A percentile compares a stretch with the other conserved stretches of the same genome.
Conservation (phyloP, 64 coral and sea anemone genomes). For the Montipora capricornis region DNA sequence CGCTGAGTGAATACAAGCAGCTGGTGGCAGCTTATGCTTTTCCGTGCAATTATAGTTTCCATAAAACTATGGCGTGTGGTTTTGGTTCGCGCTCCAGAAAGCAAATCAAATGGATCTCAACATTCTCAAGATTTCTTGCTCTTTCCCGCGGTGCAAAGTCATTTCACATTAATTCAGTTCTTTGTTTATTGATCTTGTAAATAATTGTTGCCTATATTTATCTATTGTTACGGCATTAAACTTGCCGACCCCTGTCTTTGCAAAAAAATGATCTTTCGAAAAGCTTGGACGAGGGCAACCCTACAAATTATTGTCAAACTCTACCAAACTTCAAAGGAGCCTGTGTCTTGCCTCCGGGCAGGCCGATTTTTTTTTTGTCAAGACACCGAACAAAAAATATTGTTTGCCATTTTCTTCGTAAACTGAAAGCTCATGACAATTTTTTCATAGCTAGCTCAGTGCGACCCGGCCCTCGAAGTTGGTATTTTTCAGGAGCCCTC, state of each 20-base stretch:
- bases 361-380: no score
- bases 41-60: neutral
- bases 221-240: neutral
- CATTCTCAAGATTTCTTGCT: neutral
- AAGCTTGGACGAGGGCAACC: no score
- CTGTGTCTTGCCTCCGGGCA: no score
- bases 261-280: neutral
- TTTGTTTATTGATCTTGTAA: slow-evolving; percentile 12
- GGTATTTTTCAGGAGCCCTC: no score
- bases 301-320: no score
- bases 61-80: neutral
- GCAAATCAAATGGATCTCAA: neutral
- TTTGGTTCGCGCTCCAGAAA: neutral
- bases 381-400: no score
- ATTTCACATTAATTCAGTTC: neutral
- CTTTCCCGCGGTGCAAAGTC: neutral
- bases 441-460: no score
- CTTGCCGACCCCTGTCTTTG: neutral
- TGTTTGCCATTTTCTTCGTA: no score
- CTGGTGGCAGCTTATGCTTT: neutral
- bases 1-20: neutral
- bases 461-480: no score
- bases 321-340: no score
- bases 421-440: no score
- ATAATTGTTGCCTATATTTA: neutral